Conservation (phyloP, 2,888 invertebrate species). For the Cheilosia grossa region DNA sequence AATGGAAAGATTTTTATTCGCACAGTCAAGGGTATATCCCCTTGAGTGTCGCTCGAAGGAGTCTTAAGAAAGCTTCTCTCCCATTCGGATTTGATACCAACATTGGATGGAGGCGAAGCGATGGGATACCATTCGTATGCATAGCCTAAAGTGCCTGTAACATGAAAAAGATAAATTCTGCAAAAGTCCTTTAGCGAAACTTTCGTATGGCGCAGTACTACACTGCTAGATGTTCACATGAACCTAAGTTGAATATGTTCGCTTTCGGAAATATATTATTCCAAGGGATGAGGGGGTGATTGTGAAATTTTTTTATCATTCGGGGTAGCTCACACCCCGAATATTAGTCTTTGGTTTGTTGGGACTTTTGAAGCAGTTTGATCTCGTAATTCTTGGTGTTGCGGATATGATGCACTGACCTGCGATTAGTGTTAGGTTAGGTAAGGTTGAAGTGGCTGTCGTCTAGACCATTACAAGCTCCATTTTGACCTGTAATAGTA, state of each 20-base stretch:
- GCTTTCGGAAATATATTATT: conserved; percentile 14
- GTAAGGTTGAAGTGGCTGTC: too few relatives aligned
- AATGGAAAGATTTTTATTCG: conserved; percentile 25
- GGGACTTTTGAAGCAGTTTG: too few relatives aligned
- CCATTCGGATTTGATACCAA: not conserved
- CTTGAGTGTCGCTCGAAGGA: conserved; percentile 21
- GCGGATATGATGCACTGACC: too few relatives aligned
- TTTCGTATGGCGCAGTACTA: conserved; percentile 4
- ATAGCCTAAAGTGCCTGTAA: conserved; percentile 13
- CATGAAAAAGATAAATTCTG: conserved; percentile 31
- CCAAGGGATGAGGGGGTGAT: not conserved
- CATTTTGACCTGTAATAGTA: too few relatives aligned
- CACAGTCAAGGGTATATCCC: conserved; percentile 24
- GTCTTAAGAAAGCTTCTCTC: conserved; percentile 5
- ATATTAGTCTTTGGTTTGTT: not conserved
- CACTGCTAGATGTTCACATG: not conserved
- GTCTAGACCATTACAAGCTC: too few relatives aligned
- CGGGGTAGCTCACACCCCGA: too few relatives aligned
- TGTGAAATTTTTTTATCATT: not conserved
- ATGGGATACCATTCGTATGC: not conserved
- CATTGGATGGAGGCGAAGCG: too few relatives aligned
- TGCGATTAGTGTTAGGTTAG: too few relatives aligned
- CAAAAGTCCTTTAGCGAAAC: conserved; percentile 36
- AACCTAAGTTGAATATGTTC: conserved; percentile 6
- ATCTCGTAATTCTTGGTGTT: too few relatives aligned